phyloP scores from a whole-genome alignment of 2,797 vertebrate species.

The Allobates femoralis region DNA sequence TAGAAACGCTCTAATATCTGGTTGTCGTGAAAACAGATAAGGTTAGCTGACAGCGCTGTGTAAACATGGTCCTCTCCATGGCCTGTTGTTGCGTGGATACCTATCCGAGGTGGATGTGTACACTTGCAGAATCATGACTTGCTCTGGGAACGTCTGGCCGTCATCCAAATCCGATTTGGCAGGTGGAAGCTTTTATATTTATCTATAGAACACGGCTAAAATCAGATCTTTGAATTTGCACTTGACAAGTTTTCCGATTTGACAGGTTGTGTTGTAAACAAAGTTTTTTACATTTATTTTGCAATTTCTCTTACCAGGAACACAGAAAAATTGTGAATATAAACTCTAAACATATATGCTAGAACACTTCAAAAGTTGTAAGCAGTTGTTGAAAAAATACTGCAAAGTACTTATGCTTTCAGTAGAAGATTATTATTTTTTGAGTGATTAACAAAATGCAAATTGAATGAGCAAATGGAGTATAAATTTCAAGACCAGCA shows the following conservation, averaged over 20 bases:
- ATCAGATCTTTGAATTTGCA: conserved; percentile 37
- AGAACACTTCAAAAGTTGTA: too few relatives aligned
- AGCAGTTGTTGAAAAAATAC: too few relatives aligned
- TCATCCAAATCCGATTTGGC: conserved; percentile 55
- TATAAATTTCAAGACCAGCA: too few relatives aligned
- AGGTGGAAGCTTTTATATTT: conserved; percentile 51
- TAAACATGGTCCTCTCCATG: conserved; percentile 52
- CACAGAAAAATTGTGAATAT: too few relatives aligned
- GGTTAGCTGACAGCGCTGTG: conserved; percentile 44
- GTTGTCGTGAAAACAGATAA: conserved; percentile 47
- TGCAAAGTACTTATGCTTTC: too few relatives aligned
- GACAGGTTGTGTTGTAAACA: conserved; percentile 28
- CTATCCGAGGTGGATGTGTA: conserved; percentile 48
- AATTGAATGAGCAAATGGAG: too few relatives aligned
- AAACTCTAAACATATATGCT: too few relatives aligned
- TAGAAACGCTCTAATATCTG: conserved; percentile 28
- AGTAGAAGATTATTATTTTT: too few relatives aligned
- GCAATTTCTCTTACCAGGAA: neutral
- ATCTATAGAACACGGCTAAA: conserved; percentile 14
- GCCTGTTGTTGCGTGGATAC: conserved; percentile 58
- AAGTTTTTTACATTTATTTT: neutral
- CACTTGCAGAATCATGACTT: conserved; percentile 48
- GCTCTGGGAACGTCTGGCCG: conserved; percentile 44
- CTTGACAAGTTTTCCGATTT: conserved; percentile 15
- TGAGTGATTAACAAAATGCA: too few relatives aligned